Base-by-base conservation (phyloP, 2,113 vertebrate species). In the Athene cunicularia region DNA sequence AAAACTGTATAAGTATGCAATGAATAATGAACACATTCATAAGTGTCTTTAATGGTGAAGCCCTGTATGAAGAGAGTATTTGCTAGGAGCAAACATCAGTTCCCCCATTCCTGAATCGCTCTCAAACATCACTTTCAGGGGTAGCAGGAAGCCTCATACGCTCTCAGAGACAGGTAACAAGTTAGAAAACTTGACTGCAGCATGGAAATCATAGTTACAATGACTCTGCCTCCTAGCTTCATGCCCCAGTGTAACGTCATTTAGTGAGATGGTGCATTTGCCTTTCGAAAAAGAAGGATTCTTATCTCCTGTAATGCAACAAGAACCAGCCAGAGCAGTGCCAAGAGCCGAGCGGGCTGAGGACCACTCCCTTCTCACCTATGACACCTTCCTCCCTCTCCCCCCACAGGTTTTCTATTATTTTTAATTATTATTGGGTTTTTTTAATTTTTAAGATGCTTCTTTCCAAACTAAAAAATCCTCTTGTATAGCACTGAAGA, bases 171-270 rank as follows among this genome's bases (percentile, higher is more conserved):
- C 18, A 63, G 9, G 17, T 32, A 39, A 41, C 0, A 1, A 39
- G 28, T 43, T 27, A 47, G 30, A 59, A 50, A 73, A 55, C 17
- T 3, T 67, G 12, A 33, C 26, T 35, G 6, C 8, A 26, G 7
- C n/a, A 21, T 6, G 6, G 28, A 73, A 73, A 33, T 12, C 68
- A 33, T 9, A 28, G 41, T 17, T 82, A 49, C 56, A 70, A 11
- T 23, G 1, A 30, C 37, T 72, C 47, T 71, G 67, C 60, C 81
- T 86, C n/a, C 47, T 80, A 30, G 14, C 73, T 43, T 55, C 41
- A 13, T 1, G 17, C 43, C 24, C 63, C 32, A 16, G 7, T 14
- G 5, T 45, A n/a, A 32, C 13, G 3, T 20, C 6, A 1, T 21
- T 37, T 30, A 24, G 22, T 2, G 11, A 62, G 32, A 16, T 5